Percentiles rank a stretch among this genome's conserved stretches.
These are phyloP conservation scores for Paramuricea clavata DNA, from an alignment of 92 coral and sea anemone species.

Conservation along the genomic window DNA sequence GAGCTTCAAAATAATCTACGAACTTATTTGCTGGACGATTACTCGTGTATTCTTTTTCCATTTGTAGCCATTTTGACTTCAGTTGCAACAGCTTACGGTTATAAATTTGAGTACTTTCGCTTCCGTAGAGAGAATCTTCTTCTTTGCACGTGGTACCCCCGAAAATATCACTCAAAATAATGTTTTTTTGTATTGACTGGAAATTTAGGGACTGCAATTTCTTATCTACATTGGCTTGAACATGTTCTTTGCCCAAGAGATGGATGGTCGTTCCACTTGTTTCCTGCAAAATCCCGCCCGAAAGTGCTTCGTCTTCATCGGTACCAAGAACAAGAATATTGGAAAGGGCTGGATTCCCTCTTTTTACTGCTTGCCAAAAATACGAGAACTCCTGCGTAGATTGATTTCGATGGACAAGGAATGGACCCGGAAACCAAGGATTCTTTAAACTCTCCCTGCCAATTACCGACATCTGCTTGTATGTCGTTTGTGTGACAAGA, in stretches of 20 bases:
- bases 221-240: conserved; percentile 51
- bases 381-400: neutral
- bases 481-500: conserved; percentile 63
- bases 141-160: conserved; percentile 46
- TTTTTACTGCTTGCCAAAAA: conserved; percentile 38
- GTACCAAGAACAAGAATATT: conserved; percentile 30
- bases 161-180: conserved; percentile 56
- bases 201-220: conserved; percentile 59
- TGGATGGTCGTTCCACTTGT: conserved; percentile 9
- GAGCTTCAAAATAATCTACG: conserved; percentile 56
- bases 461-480: conserved; percentile 54
- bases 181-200: conserved; percentile 25
- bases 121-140: conserved; percentile 46
- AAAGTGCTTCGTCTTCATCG: conserved; percentile 37
- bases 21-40: conserved; percentile 57
- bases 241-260: conserved; percentile 36
- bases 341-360: conserved; percentile 20
- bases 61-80: conserved; percentile 53
- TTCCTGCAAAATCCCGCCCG: conserved; percentile 22
- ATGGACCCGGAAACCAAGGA: conserved; percentile 69
- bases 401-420: conserved; percentile 54
- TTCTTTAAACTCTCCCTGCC: conserved; percentile 55
- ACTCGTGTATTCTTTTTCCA: conserved; percentile 53
- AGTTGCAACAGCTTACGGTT: conserved; percentile 33
- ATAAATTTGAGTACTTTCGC: conserved; percentile 35